phyloP scores from a whole-genome alignment of 2,888 invertebrate genomes.

The Mythimna loreyi region DNA sequence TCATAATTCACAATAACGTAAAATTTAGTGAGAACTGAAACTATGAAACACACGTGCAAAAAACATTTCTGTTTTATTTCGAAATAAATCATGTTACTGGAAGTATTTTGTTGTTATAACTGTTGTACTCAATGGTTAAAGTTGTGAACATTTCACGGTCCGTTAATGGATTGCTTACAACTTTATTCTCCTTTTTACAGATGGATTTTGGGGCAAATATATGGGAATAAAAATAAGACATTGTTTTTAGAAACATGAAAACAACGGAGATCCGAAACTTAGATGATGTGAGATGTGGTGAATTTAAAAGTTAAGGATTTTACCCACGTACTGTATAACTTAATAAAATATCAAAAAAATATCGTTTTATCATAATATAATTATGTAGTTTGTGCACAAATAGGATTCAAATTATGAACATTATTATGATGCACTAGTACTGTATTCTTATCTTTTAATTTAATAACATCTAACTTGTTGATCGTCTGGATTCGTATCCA shows the following conservation, averaged over 20 bases:
- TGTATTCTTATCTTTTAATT: no score
- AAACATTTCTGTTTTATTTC: conserved; percentile 32
- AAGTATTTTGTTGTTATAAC: conserved; percentile 12
- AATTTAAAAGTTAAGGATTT: not conserved
- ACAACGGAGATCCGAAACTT: no score
- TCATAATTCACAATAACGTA: conserved; percentile 41
- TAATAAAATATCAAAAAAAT: not conserved
- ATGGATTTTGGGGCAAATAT: not conserved
- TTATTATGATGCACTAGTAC: no score
- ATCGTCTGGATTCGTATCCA: no score
- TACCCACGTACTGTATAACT: not conserved
- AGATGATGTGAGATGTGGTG: not conserved
- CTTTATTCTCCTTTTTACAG: conserved; percentile 5
- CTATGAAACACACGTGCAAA: conserved; percentile 38
- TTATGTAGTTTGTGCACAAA: not conserved
- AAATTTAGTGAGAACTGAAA: conserved; percentile 36
- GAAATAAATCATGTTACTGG: conserved; percentile 42
- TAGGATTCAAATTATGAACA: no score
- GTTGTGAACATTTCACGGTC: conserved; percentile 24
- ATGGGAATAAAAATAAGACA: no score
- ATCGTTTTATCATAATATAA: not conserved
- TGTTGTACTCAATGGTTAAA: conserved; percentile 8
- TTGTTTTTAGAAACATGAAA: no score
- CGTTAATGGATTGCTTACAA: conserved; percentile 34
- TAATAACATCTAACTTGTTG: not conserved